A percentile compares a stretch with the other conserved stretches of the same genome.
These are phyloP conservation scores for Drosophila auraria DNA, from an alignment of 1,140 invertebrate species.

Conservation along the genomic window DNA sequence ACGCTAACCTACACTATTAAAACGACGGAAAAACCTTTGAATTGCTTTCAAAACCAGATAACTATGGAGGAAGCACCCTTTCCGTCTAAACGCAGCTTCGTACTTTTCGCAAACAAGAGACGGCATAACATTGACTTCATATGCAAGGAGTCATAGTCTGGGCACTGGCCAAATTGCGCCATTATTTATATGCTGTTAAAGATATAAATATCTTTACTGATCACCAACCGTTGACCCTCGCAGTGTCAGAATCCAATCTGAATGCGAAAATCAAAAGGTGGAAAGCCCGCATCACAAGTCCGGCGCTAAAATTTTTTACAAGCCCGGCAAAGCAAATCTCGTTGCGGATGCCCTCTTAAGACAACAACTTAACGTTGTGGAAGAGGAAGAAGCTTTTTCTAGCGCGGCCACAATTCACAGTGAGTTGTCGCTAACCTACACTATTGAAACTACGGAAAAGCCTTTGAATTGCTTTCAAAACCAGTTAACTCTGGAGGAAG, in stretches of 20 bases:
- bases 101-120: not conserved
- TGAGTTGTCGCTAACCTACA: not conserved
- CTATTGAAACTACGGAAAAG: not conserved
- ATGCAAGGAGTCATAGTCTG: not conserved
- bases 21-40: not conserved
- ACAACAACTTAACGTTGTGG: no score
- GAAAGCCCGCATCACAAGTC: slow-evolving; percentile 7
- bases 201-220: slow-evolving; percentile 11
- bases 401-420: not conserved
- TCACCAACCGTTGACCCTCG: slow-evolving; percentile 1
- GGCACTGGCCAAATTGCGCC: not conserved
- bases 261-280: slow-evolving; percentile 2
- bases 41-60: not conserved
- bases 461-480: not conserved
- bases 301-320: not conserved
- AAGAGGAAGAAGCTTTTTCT: not conserved
- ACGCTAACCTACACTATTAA: not conserved
- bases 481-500: not conserved
- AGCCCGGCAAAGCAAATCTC: no score
- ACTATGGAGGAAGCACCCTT: not conserved
- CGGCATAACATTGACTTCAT: no score
- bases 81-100: slow-evolving; percentile 4
- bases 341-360: no score
- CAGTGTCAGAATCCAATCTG: slow-evolving; percentile 4
- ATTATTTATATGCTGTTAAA: slow-evolving; percentile 4